Base-by-base conservation (phyloP, 64 coral and sea anemone species). In the Stichodactyla helianthus region DNA sequence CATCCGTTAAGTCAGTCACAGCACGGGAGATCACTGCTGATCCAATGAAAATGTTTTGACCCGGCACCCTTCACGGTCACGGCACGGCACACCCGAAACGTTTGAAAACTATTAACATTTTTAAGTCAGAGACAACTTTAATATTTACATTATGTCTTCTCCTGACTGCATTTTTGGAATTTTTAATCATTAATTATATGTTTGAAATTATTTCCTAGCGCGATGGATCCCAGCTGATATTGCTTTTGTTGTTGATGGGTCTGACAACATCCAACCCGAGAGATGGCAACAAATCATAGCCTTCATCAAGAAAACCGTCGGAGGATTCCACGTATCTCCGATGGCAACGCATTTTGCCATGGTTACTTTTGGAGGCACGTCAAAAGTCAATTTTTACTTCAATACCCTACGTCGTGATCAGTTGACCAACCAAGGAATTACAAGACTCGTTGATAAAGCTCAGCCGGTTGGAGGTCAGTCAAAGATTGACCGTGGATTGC, bases 181-280 rank as follows among this genome's bases (percentile, higher is more conserved):
- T 60, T 10, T 3, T 9, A 68, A 68, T 68, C 20, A 70, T 70
- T 70, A 7, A 11, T 58, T 22, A 23, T 70, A 8, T 70, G 1
- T 18, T 18, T 65, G 0, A 20, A 70, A 74, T 35, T 82, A 51
- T 57, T 83, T 79, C 54, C n/a, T 12, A 96, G 94, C 64, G 84
- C 91, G 91, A 52, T 92, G 91, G 59, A 77, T 63, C 25, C 91
- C 84, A 80, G 52, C 91, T 50, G 94, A 96, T 58, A 62, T 96
- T 31, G 94, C 83, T 7, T 88, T 96, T 85, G 86, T 96, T 35
- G 84, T 96, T n/a, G 94, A 96, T 25, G 86, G 86, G 17, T 96
- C 94, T 55, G 82, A 86, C 50, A 63, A 82, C 14, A 87, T 96
- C 12, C 65, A 71, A 55, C 85, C 82, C 12, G 67, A 89, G 23